Evolutionary conservation across 92 coral and sea anemone species (phyloP).

Genomic region (Actinostola sp.): DNA sequence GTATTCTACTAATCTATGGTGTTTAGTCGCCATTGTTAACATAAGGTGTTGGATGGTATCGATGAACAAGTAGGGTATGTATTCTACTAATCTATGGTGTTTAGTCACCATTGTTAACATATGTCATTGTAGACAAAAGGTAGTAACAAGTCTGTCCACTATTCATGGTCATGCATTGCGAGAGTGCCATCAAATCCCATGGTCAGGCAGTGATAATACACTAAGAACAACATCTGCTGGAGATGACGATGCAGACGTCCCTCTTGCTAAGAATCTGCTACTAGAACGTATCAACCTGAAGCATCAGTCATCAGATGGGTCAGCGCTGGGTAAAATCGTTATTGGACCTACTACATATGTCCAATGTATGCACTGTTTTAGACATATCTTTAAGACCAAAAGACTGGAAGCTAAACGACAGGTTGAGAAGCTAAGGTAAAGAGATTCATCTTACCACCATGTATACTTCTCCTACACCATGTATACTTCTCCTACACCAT

Average conservation of each 20-base stretch:
- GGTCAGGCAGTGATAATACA: conserved; percentile 78
- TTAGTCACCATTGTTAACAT: no score
- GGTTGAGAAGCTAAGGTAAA: conserved; percentile 73
- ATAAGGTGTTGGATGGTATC: no score
- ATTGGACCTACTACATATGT: conserved; percentile 95
- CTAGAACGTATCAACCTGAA: conserved; percentile 80
- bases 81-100: no score
- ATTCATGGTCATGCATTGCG: conserved; percentile 93
- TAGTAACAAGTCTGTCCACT: conserved; percentile 82
- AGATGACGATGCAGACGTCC: conserved; percentile 51
- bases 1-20: no score
- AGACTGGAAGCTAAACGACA: conserved; percentile 67
- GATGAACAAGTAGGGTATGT: no score
- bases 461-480: no score
- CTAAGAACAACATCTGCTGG: conserved; percentile 51
- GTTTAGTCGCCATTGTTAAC: no score
- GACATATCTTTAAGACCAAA: conserved; percentile 85
- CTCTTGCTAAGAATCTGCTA: conserved; percentile 69
- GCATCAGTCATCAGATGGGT: conserved; percentile 67
- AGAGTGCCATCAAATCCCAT: conserved; percentile 96
- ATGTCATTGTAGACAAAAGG: conserved; percentile 87
- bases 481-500: no score
- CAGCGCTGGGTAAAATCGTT: conserved; percentile 72
- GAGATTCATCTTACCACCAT: neutral
- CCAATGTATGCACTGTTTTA: conserved; percentile 91